Evolutionary conservation across 2,797 vertebrate genomes (phyloP).

Genomic region (Hippopotamyrus pictus): DNA sequence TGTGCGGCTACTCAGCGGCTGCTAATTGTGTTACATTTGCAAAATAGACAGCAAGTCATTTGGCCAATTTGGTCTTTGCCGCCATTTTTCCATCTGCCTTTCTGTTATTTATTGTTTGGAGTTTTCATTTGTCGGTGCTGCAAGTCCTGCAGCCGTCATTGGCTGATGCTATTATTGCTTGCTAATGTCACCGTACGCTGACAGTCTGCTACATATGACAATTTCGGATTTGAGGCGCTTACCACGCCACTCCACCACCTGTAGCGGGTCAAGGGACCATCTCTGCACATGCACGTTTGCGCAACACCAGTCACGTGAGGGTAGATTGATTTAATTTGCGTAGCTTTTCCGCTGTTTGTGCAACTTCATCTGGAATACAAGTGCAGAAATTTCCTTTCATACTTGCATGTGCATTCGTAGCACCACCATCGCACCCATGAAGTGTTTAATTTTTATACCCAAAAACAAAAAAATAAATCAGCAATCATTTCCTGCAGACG

Average conservation of each 20-base stretch:
- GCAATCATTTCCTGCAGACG: constrained; percentile 13
- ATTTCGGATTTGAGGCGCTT: background rate
- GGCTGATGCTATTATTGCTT: background rate
- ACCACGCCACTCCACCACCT: background rate
- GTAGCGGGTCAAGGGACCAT: background rate
- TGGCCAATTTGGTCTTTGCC: background rate
- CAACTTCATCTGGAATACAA: constrained; percentile 54
- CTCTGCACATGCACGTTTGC: background rate
- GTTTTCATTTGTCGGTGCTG: background rate
- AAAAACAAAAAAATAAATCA: background rate
- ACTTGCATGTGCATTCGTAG: constrained; percentile 1
- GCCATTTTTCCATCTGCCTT: background rate
- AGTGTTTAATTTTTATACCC: constrained; percentile 4
- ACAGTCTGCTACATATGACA: background rate
- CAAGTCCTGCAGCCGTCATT: background rate
- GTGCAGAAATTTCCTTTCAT: background rate
- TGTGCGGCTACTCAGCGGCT: background rate
- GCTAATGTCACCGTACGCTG: background rate
- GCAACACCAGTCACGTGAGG: background rate
- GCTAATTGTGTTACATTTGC: background rate
- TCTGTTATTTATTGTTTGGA: background rate
- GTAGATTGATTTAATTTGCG: background rate
- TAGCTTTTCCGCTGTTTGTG: constrained; percentile 41
- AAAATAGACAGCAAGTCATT: background rate
- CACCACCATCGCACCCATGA: background rate